These are phyloP conservation scores for Stictonetta naevosa DNA, from an alignment of 2,113 vertebrate genomes.

Conservation along the genomic window DNA sequence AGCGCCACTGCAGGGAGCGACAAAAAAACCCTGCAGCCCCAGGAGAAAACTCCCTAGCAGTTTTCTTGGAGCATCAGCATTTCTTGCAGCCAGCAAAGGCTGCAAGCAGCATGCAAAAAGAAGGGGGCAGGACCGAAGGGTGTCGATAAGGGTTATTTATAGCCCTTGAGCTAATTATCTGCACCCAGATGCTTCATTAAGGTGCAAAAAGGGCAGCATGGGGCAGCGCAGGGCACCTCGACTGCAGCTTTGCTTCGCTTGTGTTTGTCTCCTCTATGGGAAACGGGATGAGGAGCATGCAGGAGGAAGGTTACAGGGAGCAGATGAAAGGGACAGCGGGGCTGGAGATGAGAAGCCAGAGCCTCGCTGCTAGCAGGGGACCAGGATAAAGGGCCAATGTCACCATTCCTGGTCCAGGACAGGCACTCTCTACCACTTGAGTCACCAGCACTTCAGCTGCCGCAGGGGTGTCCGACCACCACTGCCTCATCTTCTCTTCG, in stretches of 20 bases:
- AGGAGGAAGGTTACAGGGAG: neutral
- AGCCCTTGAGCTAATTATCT: neutral
- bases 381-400: rapidly evolving
- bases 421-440: neutral
- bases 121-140: neutral
- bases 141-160: rapidly evolving
- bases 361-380: neutral
- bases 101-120: rapidly evolving
- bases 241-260: neutral
- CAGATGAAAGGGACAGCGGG: neutral
- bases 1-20: neutral
- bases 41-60: rapidly evolving
- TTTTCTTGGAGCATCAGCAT: neutral
- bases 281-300: rapidly evolving
- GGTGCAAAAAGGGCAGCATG: rapidly evolving
- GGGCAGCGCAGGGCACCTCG: neutral
- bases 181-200: rapidly evolving
- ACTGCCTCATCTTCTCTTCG: neutral
- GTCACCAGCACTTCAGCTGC: rapidly evolving
- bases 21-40: too few species aligned
- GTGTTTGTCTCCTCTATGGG: neutral
- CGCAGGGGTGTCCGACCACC: rapidly evolving
- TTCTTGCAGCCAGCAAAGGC: neutral
- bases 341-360: rapidly evolving
- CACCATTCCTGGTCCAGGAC: neutral